A percentile compares a stretch with the other conserved stretches of the same genome.
These are phyloP conservation scores for Lerista edwardsae DNA, from an alignment of 2,797 vertebrate genomes.

Conservation along the genomic window DNA sequence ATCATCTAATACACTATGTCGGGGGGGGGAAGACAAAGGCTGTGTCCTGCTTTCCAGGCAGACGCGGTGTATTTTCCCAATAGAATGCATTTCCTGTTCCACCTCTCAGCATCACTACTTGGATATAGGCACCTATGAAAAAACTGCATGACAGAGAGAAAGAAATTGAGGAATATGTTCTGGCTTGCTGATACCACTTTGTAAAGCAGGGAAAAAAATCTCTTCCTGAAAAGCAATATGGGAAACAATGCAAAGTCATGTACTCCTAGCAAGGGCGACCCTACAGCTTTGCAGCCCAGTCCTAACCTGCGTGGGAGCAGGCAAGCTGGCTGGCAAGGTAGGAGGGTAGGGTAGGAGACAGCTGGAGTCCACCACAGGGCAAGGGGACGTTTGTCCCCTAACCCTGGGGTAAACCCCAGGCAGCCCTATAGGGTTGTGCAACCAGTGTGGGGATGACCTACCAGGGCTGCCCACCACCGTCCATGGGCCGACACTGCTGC, in stretches of 20 bases:
- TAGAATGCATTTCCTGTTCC: conserved; percentile 7
- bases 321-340: too few relatives aligned
- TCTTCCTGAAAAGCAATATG: not conserved
- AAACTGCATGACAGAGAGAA: not conserved
- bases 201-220: not conserved
- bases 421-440: too few relatives aligned
- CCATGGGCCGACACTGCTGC: too few relatives aligned
- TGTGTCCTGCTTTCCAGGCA: not conserved
- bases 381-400: too few relatives aligned
- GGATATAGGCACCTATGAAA: not conserved
- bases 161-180: not conserved
- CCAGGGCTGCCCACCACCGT: too few relatives aligned
- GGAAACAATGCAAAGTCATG: not conserved
- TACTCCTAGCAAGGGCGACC: too few relatives aligned
- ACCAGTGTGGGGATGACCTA: too few relatives aligned
- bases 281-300: not conserved
- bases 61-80: not conserved
- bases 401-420: too few relatives aligned
- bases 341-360: too few relatives aligned
- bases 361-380: too few relatives aligned
- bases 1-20: not conserved
- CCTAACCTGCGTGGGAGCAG: too few relatives aligned
- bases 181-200: not conserved
- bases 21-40: not conserved
- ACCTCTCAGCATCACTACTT: not conserved